phyloP scores from a whole-genome alignment of 2,888 invertebrate species.

The Barypeithes pellucidus region DNA sequence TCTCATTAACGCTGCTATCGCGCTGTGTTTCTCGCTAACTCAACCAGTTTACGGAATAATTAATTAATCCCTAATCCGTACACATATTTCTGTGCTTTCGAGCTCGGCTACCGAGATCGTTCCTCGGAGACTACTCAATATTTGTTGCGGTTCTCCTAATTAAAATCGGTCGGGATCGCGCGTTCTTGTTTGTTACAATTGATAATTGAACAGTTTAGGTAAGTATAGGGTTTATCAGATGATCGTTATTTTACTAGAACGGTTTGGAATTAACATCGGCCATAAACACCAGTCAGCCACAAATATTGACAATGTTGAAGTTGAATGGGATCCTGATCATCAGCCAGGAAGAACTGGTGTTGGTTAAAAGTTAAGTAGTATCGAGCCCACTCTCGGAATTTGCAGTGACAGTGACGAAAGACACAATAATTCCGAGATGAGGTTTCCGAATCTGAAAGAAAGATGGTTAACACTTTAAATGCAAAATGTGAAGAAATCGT shows the following conservation, averaged over 20 bases:
- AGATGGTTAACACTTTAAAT: no score
- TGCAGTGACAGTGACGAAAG: no score
- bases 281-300: no score
- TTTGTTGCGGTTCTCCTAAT: constrained; percentile 43
- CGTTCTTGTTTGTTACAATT: constrained; percentile 28
- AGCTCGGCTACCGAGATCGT: constrained; percentile 44
- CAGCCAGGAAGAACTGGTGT: no score
- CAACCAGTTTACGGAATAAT: constrained; percentile 64
- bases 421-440: no score
- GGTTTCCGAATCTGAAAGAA: no score
- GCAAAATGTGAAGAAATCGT: no score
- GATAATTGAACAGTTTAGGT: constrained; percentile 22
- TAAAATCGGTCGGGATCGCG: constrained; percentile 38
- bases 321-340: no score
- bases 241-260: background rate
- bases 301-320: no score
- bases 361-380: no score
- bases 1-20: constrained; percentile 70
- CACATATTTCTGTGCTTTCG: constrained; percentile 59
- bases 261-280: no score
- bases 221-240: background rate
- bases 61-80: constrained; percentile 70
- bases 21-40: constrained; percentile 68
- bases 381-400: no score
- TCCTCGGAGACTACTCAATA: constrained; percentile 42